Percentiles rank a stretch among this genome's conserved stretches.
These are phyloP conservation scores for Dipodomys merriami DNA, from an alignment of 2,113 vertebrate genomes.

Conservation along the genomic window DNA sequence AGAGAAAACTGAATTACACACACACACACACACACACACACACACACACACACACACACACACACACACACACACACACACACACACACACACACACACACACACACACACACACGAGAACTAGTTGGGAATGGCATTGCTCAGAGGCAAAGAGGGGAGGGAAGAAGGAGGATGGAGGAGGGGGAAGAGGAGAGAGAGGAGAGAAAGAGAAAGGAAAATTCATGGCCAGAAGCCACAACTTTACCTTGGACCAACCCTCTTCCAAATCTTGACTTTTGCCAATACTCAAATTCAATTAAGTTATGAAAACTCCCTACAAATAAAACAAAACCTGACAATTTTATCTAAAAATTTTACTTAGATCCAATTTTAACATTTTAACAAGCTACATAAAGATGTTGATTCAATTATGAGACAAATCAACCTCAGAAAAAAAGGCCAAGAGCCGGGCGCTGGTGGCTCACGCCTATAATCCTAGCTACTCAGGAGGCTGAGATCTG, in stretches of 20 bases:
- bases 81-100: background rate
- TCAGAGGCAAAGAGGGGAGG: too few relatives aligned
- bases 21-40: background rate
- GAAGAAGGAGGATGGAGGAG: too few relatives aligned
- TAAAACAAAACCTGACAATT: background rate
- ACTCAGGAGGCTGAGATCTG: too few relatives aligned
- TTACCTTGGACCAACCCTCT: background rate
- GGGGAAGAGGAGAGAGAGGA: too few relatives aligned
- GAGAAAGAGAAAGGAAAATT: slow-evolving; percentile 14
- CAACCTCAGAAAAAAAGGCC: background rate
- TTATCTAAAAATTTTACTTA: background rate
- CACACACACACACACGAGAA: background rate
- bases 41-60: background rate
- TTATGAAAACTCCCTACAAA: slow-evolving; percentile 7
- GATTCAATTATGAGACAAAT: slow-evolving; percentile 15
- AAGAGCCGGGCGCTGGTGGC: too few relatives aligned
- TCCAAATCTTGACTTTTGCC: background rate
- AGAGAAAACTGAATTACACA: slow-evolving; percentile 28
- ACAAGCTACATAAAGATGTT: background rate
- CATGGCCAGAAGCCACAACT: background rate
- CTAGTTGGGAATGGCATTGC: too few relatives aligned
- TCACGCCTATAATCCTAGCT: too few relatives aligned
- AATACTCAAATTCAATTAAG: slow-evolving; percentile 22
- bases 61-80: background rate
- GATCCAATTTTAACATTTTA: slow-evolving; percentile 15